A percentile compares a stretch with the other conserved stretches of the same genome.
Evolutionary conservation across 2,797 vertebrate species (phyloP).

Genomic region (Pygocentrus nattereri): DNA sequence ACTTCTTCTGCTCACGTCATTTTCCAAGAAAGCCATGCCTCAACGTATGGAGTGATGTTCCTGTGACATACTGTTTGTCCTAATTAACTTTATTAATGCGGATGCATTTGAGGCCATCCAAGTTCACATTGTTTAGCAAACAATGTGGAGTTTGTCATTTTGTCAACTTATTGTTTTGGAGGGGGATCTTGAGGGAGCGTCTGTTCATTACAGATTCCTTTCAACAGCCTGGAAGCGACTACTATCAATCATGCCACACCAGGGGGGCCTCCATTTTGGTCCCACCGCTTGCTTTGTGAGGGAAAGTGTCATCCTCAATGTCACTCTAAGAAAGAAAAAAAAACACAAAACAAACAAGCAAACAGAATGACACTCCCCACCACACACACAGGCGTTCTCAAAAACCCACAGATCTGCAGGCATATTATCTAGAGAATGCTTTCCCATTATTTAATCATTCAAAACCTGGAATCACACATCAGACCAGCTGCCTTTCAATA

Average conservation of each 20-base stretch:
- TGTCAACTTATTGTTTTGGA: constrained; percentile 7
- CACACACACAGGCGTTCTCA: neutral
- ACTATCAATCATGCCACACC: constrained; percentile 53
- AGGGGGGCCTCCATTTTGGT: constrained; percentile 39
- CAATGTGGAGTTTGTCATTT: constrained; percentile 36
- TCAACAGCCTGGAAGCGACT: constrained; percentile 33
- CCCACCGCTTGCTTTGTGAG: constrained; percentile 50
- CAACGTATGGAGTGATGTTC: neutral
- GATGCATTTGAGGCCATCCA: constrained; percentile 7
- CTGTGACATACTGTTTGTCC: neutral
- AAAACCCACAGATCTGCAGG: constrained; percentile 44
- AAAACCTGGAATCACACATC: constrained; percentile 25
- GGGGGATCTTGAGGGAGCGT: constrained; percentile 31
- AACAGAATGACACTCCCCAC: constrained; percentile 3
- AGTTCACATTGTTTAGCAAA: constrained; percentile 19
- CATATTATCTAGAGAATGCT: constrained; percentile 11
- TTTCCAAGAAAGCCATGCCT: neutral
- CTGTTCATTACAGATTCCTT: constrained; percentile 55
- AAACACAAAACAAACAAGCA: constrained; percentile 14
- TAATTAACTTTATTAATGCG: constrained; percentile 20
- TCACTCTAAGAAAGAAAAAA: constrained; percentile 49
- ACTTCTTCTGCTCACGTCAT: constrained; percentile 9
- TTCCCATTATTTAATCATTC: constrained; percentile 45
- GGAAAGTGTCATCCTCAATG: constrained; percentile 49
- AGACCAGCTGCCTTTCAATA: constrained; percentile 25